A percentile compares a stretch with the other conserved stretches of the same genome.
Conservation (phyloP, 1,140 invertebrate genomes). For the Protaetia brevitarsis region DNA sequence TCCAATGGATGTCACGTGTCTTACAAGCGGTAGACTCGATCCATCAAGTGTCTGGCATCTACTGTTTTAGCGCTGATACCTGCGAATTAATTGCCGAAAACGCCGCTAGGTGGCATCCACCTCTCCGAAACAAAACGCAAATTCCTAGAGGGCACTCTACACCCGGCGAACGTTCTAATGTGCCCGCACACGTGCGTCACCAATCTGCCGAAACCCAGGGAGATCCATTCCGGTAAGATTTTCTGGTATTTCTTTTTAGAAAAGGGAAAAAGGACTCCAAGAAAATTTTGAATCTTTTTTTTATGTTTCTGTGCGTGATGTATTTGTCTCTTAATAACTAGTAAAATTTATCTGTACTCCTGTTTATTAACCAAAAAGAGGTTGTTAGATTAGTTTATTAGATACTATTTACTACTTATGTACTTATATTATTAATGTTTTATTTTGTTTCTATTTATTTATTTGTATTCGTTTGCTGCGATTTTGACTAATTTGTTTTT, state of each 20-base stretch:
- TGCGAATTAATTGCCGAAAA: slow-evolving; percentile 98
- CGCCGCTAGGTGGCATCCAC: slow-evolving; percentile 96
- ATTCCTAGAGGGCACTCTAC: slow-evolving; percentile 94
- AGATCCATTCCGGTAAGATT: slow-evolving; percentile 92
- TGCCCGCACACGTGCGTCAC: slow-evolving; percentile 99
- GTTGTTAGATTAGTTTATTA: too few relatives aligned
- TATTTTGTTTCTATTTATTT: not conserved
- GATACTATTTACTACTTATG: not conserved
- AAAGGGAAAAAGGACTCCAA: too few relatives aligned
- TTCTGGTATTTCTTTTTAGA: too few relatives aligned
- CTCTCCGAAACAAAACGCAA: slow-evolving; percentile 93
- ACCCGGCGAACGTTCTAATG: slow-evolving; percentile 97
- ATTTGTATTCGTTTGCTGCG: not conserved
- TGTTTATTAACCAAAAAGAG: too few relatives aligned
- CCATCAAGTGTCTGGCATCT: slow-evolving; percentile 98
- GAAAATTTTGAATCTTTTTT: too few relatives aligned
- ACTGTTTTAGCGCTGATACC: slow-evolving; percentile 96
- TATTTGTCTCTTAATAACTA: not conserved
- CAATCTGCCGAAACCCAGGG: slow-evolving; percentile 97
- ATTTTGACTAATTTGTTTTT: slow-evolving; percentile 11
- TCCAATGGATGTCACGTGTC: slow-evolving; percentile 99
- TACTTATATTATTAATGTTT: not conserved
- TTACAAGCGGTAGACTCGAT: slow-evolving; percentile 99
- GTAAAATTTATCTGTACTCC: not conserved
- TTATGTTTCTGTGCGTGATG: too few relatives aligned